phyloP scores from a whole-genome alignment of 2,113 vertebrate species.

The Phyllopteryx taeniolatus region DNA sequence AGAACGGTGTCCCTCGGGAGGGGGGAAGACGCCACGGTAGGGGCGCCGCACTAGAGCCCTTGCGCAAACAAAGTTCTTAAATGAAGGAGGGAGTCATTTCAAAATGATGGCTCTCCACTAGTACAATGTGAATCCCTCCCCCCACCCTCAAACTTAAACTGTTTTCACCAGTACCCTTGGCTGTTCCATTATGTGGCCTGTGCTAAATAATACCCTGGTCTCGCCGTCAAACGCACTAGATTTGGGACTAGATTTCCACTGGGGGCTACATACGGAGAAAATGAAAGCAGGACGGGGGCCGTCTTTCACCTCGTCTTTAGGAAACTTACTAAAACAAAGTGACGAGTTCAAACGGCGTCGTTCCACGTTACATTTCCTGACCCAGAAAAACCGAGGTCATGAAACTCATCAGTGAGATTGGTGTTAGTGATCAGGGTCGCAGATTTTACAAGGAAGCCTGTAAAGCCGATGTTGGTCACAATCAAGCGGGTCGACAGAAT shows the following conservation, averaged over 20 bases:
- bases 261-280: slow-evolving; percentile 2
- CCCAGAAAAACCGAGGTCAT: too few species aligned
- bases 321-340: too few species aligned
- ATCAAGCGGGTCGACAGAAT: too few species aligned
- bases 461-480: too few species aligned
- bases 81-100: slow-evolving; percentile 68
- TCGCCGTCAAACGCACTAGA: neutral
- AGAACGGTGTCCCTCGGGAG: slow-evolving; percentile 45
- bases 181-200: slow-evolving; percentile 48
- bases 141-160: slow-evolving; percentile 5
- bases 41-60: slow-evolving; percentile 54
- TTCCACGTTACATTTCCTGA: neutral
- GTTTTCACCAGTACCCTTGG: slow-evolving; percentile 16
- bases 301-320: neutral
- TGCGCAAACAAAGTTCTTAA: slow-evolving; percentile 69
- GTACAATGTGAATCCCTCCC: slow-evolving; percentile 49
- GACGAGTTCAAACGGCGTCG: neutral
- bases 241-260: neutral
- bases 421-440: too few species aligned
- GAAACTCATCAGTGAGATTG: too few species aligned
- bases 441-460: too few species aligned
- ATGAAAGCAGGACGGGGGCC: neutral
- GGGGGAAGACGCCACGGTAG: slow-evolving; percentile 61
- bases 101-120: slow-evolving; percentile 66
- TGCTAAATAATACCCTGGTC: slow-evolving; percentile 5